Evolutionary conservation across 2,113 vertebrate genomes (phyloP).

Genomic region (Eurystomus gularis): DNA sequence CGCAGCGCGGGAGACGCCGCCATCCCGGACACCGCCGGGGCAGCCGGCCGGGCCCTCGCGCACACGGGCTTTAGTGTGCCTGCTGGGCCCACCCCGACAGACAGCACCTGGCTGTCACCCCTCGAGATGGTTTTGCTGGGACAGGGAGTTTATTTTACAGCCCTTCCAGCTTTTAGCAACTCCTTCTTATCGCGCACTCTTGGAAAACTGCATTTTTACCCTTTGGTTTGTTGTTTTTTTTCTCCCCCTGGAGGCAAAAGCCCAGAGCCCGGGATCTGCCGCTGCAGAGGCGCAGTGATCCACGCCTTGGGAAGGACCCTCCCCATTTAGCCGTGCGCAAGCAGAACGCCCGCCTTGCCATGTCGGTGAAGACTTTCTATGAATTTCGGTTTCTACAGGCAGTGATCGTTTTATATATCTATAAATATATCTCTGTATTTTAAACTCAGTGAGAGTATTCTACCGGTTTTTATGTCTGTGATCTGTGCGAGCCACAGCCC

Average conservation of each 20-base stretch:
- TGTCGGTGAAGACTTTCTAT: neutral
- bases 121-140: neutral
- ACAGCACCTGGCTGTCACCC: neutral
- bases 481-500: accelerated
- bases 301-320: neutral
- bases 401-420: slow-evolving; percentile 4
- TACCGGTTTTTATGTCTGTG: neutral
- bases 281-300: slow-evolving; percentile 38
- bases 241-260: slow-evolving; percentile 43
- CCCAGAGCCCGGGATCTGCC: neutral
- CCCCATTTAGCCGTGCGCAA: neutral
- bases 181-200: accelerated
- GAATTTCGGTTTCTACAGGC: slow-evolving; percentile 41
- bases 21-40: too few relatives aligned
- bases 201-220: neutral
- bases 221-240: neutral
- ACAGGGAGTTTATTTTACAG: neutral
- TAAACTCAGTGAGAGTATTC: neutral
- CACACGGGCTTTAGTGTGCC: too few relatives aligned
- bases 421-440: neutral
- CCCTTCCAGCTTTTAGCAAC: accelerated
- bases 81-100: too few relatives aligned
- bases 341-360: neutral
- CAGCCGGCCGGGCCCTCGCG: too few relatives aligned
- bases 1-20: too few relatives aligned